These are phyloP conservation scores for Amyelois transitella DNA, from an alignment of 1,140 invertebrate genomes.

Conservation along the genomic window DNA sequence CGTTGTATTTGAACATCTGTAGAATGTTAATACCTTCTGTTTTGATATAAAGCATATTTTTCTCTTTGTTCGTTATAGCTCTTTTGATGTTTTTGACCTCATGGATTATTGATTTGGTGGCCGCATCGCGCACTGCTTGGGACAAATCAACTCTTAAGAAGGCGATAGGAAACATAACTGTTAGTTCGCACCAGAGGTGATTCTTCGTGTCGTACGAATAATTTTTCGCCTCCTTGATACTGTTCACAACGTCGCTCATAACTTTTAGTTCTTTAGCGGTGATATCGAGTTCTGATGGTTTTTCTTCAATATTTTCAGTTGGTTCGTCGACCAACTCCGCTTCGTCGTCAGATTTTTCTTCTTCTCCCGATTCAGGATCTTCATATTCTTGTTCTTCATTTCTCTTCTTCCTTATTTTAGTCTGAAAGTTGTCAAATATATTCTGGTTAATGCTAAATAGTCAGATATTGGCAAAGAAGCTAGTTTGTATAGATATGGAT, in stretches of 20 bases:
- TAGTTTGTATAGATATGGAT: too few species aligned
- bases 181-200: conserved; percentile 74
- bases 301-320: conserved; percentile 38
- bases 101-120: conserved; percentile 84
- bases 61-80: conserved; percentile 84
- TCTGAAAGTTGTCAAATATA: conserved; percentile 37
- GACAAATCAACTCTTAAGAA: conserved; percentile 84
- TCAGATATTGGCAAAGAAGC: too few species aligned
- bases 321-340: conserved; percentile 34
- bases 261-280: conserved; percentile 44
- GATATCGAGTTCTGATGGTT: conserved; percentile 52
- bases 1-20: conserved; percentile 89
- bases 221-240: conserved; percentile 68
- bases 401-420: conserved; percentile 65
- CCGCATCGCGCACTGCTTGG: conserved; percentile 84
- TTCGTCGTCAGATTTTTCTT: conserved; percentile 70
- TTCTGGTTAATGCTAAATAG: too few species aligned
- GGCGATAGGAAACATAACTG: conserved; percentile 78
- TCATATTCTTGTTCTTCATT: conserved; percentile 75
- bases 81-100: conserved; percentile 88
- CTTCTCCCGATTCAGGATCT: conserved; percentile 72
- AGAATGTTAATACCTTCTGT: conserved; percentile 97
- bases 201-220: conserved; percentile 86
- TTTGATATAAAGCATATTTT: conserved; percentile 81
- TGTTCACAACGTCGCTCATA: conserved; percentile 56